Evolutionary conservation across 2,888 invertebrate species (phyloP), one percentile per base, ranked within the genome.

Genomic region (Leptogaster cylindrica): DNA sequence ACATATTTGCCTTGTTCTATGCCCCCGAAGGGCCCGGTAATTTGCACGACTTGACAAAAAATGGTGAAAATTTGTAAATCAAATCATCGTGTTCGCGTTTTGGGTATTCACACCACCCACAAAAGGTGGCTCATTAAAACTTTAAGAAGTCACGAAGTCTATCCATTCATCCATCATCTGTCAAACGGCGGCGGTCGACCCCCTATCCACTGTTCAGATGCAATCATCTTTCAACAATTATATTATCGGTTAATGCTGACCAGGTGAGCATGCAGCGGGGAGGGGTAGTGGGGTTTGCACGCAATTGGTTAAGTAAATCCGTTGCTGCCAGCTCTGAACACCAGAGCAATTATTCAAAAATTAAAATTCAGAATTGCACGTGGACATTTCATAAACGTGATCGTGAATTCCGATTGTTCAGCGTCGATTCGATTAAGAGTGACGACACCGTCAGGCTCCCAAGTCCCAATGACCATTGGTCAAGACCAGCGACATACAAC

Each of bases 201-300:
- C 16, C 18, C 58, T 41, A 58, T 58, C n/a, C n/a, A n/a, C n/a
- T n/a, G n/a, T n/a, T n/a, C n/a, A n/a, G 41, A 58, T 58, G 58
- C 25, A 58, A 58, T 58, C 58, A 58, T 41, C 14, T 39, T 58
- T 58, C 58, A 41, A 58, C 58, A 58, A 58, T 58, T 58, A 58
- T 58, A n/a, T 12, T 39, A 58, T 58, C 41, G 58, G 31, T 31
- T 39, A 5, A 39, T 4, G 12, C 31, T 16, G 14, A 25, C 27
- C 27, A 27, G 28, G 12, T 14, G 10, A 10, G 7, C 31, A 31
- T 8, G 31, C 6, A 31, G 10, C 7, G 10, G 31, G 1, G 31
- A 31, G 1, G 31, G 31, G 10, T 6, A 6, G 10, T 12, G 36
- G 12, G 10, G 7, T 12, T 12, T 10, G 25, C 58, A 58, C 58